Percentiles rank a stretch among this genome's conserved stretches.
Evolutionary conservation across 2,888 invertebrate species (phyloP).

Genomic region (Mimas tiliae): DNA sequence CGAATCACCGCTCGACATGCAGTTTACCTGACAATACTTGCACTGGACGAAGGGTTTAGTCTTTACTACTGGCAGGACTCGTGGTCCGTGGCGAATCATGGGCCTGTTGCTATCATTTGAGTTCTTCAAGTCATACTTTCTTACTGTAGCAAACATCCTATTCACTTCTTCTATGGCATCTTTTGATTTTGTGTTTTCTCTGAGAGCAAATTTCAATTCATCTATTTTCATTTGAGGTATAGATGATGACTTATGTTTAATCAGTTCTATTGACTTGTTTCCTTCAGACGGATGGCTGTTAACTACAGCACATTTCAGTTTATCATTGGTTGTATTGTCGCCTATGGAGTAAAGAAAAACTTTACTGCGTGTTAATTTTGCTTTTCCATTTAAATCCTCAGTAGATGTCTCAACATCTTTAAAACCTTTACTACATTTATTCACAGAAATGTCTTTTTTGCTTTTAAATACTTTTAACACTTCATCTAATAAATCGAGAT

Average conservation of each 20-base stretch:
- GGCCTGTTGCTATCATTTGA: slow-evolving; percentile 61
- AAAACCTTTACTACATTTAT: slow-evolving; percentile 46
- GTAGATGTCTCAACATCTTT: slow-evolving; percentile 66
- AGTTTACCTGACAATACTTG: slow-evolving; percentile 54
- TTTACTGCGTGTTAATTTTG: slow-evolving; percentile 49
- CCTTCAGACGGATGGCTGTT: slow-evolving; percentile 56
- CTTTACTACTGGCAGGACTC: slow-evolving; percentile 73
- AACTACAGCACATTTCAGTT: slow-evolving; percentile 56
- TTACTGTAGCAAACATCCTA: slow-evolving; percentile 73
- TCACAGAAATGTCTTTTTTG: slow-evolving; percentile 52
- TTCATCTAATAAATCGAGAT: slow-evolving; percentile 67
- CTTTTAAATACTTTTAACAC: slow-evolving; percentile 70
- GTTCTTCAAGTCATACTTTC: slow-evolving; percentile 40
- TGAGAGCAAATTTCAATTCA: slow-evolving; percentile 65
- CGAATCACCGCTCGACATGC: slow-evolving; percentile 68
- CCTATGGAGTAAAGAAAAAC: slow-evolving; percentile 61
- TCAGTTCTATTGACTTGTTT: slow-evolving; percentile 45
- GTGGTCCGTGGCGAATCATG: slow-evolving; percentile 62
- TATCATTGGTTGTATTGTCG: slow-evolving; percentile 38
- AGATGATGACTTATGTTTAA: slow-evolving; percentile 71
- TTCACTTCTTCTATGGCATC: slow-evolving; percentile 74
- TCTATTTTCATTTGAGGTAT: slow-evolving; percentile 79
- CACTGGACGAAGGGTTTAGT: slow-evolving; percentile 40
- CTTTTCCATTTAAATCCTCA: slow-evolving; percentile 43
- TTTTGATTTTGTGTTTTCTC: slow-evolving; percentile 65